Evolutionary conservation across 1,140 invertebrate genomes (phyloP), one percentile per base, ranked within the genome.

Genomic region (Brachionus rotundiformis): DNA sequence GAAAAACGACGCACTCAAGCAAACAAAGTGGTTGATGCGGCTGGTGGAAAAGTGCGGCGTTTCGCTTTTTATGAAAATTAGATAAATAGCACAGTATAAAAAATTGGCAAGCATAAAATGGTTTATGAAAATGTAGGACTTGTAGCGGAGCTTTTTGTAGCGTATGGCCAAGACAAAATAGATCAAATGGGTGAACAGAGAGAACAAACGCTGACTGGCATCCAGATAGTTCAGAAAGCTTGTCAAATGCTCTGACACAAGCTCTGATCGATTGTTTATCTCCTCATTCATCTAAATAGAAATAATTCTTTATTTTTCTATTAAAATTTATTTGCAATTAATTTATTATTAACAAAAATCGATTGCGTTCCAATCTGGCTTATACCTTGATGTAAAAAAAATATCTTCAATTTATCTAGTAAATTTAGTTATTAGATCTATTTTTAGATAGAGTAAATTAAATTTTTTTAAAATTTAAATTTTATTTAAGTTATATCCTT

Each of bases 81-180:
- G n/a, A 29, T 73, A 73, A 25, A 73, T 73, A 27, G n/a, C 6
- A 19, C 68, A 73, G 23, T 73, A 73, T 3, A 73, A 44, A 73
- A 73, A 73, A n/a, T 73, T 73, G 11, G 68, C 39, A 27, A 73
- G 27, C 5, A 73, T 73, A 73, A 73, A 73, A 73, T 73, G 68
- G 23, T 73, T 73, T 8, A 73, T 73, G 19, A 73, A 73, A 8
- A 73, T 73, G 39, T 73, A 73, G 36, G 68, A 73, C 11, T 73
- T 73, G 68, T 73, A 73, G 33, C 68, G 33, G 2, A 73, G 39
- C 2, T 73, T 73, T 44, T 73, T 73, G 25, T 39, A 73, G 36
- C 41, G 36, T 6, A 73, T 27, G 1, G 44, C 36, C 19, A 73
- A 7, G 36, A 73, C 6, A 25, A 47, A 73, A 44, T 73, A 73